These are phyloP conservation scores for Cyrtonyx montezumae DNA, from an alignment of 2,113 vertebrate genomes.

Conservation along the genomic window DNA sequence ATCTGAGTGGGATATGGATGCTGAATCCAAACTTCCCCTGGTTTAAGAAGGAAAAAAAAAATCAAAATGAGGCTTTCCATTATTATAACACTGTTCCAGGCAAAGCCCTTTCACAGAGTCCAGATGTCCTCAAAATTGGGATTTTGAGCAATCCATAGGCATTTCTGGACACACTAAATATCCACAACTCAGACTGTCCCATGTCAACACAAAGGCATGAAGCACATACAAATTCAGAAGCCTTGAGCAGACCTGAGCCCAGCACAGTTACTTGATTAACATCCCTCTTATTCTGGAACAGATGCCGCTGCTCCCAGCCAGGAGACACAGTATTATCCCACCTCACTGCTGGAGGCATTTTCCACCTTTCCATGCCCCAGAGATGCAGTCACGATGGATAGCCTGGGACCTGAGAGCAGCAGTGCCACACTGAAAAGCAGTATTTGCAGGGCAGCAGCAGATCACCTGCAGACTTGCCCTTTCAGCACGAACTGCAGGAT, in stretches of 20 bases:
- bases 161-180: not conserved
- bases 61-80: not conserved
- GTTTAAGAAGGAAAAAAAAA: not conserved
- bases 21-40: not conserved
- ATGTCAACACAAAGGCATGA: not conserved
- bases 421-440: not conserved
- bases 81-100: not conserved
- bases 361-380: not conserved
- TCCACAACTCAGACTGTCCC: not conserved
- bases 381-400: rapidly evolving
- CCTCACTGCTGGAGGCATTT: not conserved
- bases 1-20: not conserved
- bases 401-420: not conserved
- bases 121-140: not conserved
- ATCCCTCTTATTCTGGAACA: not conserved
- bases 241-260: not conserved
- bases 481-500: not conserved
- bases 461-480: not conserved
- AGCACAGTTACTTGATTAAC: not conserved
- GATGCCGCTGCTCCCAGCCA: not conserved
- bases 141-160: not conserved
- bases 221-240: rapidly evolving
- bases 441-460: not conserved
- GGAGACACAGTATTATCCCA: not conserved
- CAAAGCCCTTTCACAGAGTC: not conserved